Base-by-base conservation (phyloP, 1,140 invertebrate species). In the Drosophila rhopaloa region DNA sequence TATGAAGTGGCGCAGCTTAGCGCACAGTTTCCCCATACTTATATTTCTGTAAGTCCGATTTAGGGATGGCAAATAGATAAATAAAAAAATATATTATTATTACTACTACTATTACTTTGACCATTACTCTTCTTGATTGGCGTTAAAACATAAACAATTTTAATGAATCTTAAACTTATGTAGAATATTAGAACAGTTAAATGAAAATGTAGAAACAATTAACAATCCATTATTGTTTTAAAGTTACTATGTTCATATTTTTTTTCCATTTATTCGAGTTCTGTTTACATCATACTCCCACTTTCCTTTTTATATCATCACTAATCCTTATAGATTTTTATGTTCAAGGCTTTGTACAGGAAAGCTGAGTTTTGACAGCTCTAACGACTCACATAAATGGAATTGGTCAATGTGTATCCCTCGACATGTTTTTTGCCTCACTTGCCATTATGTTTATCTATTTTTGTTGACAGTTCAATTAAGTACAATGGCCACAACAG, bases 401-500 rank as follows among this genome's bases (percentile, higher is more conserved):
- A 38, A 55, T 79, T 71, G 35, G 1, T 13, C 47, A 46, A 41
- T 41, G 35, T 6, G n/a, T 41, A 43, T 54, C 46, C 16, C 58
- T 11, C 35, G 19, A 38, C 43, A 63, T 68, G 47, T 78, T 71
- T 70, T 59, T 43, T 54, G 46, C 40, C 50, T 43, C 44, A 53
- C 54, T 50, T 40, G 38, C 67, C 78, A 75, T 88, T 89, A 78
- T 81, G 61, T 81, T 84, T 89, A 89, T 89, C 76, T 88, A 73
- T 84, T 84, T 89, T 66, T 56, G 73, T 67, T 89, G 85, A 78
- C 84, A 89, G 85, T 89, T 89, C 84, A 89, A 89, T 84, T 89
- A 89, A 89, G 70, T 78, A 78, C 84, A 89, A 89, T 79, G 78
- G 74, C 73, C 77, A 89, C 66, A 72, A 70, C 84, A 89, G 84